phyloP scores from a whole-genome alignment of 2,113 vertebrate genomes.

The Puntigrus tetrazona region DNA sequence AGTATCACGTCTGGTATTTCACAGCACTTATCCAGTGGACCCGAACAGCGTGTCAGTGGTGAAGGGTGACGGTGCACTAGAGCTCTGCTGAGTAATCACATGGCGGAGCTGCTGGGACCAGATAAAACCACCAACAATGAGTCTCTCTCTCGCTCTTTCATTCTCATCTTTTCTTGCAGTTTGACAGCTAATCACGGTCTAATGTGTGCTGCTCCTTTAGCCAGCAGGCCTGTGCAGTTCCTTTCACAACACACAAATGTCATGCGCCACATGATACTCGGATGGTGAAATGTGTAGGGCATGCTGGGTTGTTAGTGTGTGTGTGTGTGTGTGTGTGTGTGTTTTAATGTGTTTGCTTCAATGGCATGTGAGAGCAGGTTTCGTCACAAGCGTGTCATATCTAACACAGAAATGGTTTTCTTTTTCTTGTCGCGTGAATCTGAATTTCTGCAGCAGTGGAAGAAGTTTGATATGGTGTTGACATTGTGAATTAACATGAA shows the following conservation, averaged over 20 bases:
- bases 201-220: constrained; percentile 1
- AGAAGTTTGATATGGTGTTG: not conserved
- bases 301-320: too few species aligned
- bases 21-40: not conserved
- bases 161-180: constrained; percentile 6
- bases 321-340: constrained; percentile 1
- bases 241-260: constrained; percentile 23
- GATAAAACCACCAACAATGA: constrained; percentile 25
- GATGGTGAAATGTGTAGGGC: not conserved
- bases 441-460: not conserved
- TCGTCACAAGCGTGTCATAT: not conserved
- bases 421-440: not conserved
- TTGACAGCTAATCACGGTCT: constrained; percentile 41
- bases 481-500: too few species aligned
- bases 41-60: not conserved
- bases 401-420: not conserved
- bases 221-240: constrained; percentile 2
- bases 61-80: not conserved
- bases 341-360: not conserved
- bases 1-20: constrained; percentile 3
- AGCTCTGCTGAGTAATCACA: constrained; percentile 1
- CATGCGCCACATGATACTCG: constrained; percentile 38
- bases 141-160: not conserved
- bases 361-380: not conserved
- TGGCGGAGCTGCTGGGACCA: not conserved